A percentile compares a stretch with the other conserved stretches of the same genome.
phyloP scores from a whole-genome alignment of 2,888 invertebrate genomes.

The Ellobium chinense region DNA sequence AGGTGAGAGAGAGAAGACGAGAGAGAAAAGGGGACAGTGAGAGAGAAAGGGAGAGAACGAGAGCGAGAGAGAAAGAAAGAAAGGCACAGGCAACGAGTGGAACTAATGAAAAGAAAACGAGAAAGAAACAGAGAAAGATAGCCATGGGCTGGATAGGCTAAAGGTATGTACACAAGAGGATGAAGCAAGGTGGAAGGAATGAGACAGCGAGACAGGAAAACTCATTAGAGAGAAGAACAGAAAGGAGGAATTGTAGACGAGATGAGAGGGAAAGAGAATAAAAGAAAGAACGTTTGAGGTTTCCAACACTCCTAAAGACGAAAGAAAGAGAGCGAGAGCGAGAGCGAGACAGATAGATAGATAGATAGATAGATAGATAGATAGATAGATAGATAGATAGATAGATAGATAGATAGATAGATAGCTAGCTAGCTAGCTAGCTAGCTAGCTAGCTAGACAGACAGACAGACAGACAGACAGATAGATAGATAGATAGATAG shows the following conservation, averaged over 20 bases:
- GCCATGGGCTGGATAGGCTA: too few species aligned
- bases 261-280: not conserved
- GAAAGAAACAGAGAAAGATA: not conserved
- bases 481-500: not conserved
- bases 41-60: not conserved
- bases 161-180: not conserved
- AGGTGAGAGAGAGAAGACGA: not conserved
- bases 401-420: constrained; percentile 10
- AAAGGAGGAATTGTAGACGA: too few species aligned
- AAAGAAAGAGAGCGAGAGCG: not conserved
- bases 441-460: not conserved
- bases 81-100: not conserved
- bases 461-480: not conserved
- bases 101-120: not conserved
- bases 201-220: too few species aligned
- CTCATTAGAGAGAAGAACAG: not conserved
- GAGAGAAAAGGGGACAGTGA: too few species aligned
- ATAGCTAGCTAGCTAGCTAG: not conserved
- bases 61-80: not conserved
- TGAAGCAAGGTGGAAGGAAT: not conserved
- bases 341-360: not conserved
- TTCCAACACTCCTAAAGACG: not conserved
- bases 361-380: not conserved
- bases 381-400: constrained; percentile 3
- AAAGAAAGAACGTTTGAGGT: not conserved